Conservation (phyloP, 2,797 vertebrate species). For the Pangasius krempfi region DNA sequence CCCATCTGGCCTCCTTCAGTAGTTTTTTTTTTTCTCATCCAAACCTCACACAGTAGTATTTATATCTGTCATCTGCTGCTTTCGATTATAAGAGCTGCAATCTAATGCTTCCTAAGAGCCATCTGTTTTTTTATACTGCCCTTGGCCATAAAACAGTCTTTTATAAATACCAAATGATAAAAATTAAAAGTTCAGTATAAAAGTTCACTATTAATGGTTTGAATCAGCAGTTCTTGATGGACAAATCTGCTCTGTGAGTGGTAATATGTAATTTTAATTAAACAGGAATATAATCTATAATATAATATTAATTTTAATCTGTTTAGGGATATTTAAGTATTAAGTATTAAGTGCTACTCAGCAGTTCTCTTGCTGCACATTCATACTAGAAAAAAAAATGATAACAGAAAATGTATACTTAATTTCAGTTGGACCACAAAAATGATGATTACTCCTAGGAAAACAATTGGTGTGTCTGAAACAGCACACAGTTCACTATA, state of each 20-base stretch:
- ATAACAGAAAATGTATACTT: neutral
- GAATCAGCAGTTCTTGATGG: neutral
- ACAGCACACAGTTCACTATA: neutral
- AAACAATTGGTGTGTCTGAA: neutral
- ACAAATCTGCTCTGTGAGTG: neutral
- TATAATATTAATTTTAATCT: neutral
- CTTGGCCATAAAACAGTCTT: neutral
- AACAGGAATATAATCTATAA: neutral
- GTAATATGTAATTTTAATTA: neutral
- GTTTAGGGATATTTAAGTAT: neutral
- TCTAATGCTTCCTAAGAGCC: conserved; percentile 44
- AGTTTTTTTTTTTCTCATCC: conserved; percentile 33
- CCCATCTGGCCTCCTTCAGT: conserved; percentile 15
- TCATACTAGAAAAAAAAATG: neutral
- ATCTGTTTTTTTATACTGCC: conserved; percentile 29
- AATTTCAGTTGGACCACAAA: neutral
- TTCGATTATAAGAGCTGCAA: conserved; percentile 43
- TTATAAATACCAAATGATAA: neutral
- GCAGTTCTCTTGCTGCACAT: neutral
- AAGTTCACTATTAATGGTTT: neutral
- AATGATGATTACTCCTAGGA: neutral
- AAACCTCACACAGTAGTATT: conserved; percentile 47
- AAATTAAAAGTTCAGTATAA: neutral
- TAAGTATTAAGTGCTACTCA: neutral
- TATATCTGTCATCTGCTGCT: conserved; percentile 52